Conservation (phyloP, 2,797 vertebrate genomes). For the Rhinoraja longicauda region DNA sequence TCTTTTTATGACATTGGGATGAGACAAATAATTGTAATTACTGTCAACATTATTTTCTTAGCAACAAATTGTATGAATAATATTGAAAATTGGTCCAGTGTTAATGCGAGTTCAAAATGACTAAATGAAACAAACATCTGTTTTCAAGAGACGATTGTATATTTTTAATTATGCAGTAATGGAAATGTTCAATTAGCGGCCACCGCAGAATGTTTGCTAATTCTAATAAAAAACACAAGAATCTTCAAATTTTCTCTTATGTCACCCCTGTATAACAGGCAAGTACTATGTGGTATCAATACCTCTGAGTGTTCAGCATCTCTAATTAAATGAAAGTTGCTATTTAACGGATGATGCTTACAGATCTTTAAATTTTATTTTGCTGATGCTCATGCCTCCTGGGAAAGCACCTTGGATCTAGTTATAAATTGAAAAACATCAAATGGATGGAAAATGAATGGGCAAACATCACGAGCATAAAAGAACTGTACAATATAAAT, state of each 20-base stretch:
- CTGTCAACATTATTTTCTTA: neutral
- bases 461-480: neutral
- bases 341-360: neutral
- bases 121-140: neutral
- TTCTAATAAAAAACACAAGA: neutral
- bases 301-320: neutral
- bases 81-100: neutral
- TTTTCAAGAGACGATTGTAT: neutral
- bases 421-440: neutral
- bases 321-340: neutral
- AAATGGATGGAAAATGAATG: neutral
- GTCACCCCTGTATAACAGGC: neutral
- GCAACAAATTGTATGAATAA: neutral
- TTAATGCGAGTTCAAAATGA: neutral
- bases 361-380: neutral
- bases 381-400: neutral
- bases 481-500: neutral
- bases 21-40: neutral
- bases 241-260: neutral
- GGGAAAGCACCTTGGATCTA: neutral
- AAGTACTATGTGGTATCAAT: neutral
- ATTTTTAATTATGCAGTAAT: neutral
- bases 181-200: neutral
- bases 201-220: neutral
- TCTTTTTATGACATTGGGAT: neutral